Evolutionary conservation across 2,113 vertebrate species (phyloP), one percentile per base, ranked within the genome.

Genomic region (Engraulis encrasicolus): DNA sequence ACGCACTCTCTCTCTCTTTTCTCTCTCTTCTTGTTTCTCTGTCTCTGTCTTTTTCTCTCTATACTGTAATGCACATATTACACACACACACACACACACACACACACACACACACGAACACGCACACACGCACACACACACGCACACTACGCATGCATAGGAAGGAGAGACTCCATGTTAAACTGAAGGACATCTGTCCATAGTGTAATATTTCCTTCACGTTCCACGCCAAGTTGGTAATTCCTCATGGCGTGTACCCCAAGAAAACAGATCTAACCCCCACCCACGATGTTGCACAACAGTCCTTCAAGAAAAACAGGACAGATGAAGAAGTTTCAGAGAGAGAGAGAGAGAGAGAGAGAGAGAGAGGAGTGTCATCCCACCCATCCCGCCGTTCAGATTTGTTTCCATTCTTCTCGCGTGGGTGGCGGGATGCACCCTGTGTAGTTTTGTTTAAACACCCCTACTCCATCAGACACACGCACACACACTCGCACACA

Each of bases 151-250:
- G 1, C n/a, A 27, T 27, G 20, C 6, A 23, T 27, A 27, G 6
- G 58, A 66, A 27, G 23, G 6, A 66, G 83, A 9, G 6, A 93
- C 94, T 94, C 92, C 92, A 92, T 85, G 88, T 86, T 88, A 94
- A 91, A 92, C 91, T 91, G 91, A 94, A 89, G 89, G 92, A 92
- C 92, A 94, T 95, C 91, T 96, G 93, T 95, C 93, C 94, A 91
- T 94, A 94, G 93, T 95, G 93, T 94, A 96, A 95, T 87, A 91
- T 95, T 96, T 96, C 92, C 93, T 27, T 94, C 90, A 91, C 89
- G 92, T 93, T 93, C 94, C 93, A 94, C 90, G 92, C 91, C 91
- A 91, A 93, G 90, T 93, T 90, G 89, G 91, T 94, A 93, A 95
- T 93, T 93, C 91, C 91, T 90, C 87, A 92, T 92, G 92, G 90